These are phyloP conservation scores for Pogonognathellus flavescens DNA, from an alignment of 1,140 invertebrate genomes.

Conservation along the genomic window DNA sequence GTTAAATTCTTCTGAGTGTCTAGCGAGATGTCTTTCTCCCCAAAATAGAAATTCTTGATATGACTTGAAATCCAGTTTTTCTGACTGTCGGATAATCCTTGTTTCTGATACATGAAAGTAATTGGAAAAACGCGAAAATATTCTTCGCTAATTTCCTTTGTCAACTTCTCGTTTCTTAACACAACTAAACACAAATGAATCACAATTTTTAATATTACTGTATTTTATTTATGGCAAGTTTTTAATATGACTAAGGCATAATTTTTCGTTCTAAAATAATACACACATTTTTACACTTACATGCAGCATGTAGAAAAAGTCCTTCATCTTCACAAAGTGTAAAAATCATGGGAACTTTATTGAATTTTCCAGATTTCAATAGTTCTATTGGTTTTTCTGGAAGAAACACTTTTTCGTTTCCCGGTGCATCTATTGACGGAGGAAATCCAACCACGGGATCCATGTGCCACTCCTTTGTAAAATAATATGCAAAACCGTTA, in stretches of 20 bases:
- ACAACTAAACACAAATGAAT: not conserved
- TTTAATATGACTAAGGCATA: too few species aligned
- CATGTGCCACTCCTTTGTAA: not conserved
- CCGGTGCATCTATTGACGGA: not conserved
- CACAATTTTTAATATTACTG: too few species aligned
- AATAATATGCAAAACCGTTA: too few species aligned
- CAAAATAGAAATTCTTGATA: slow-evolving; percentile 6
- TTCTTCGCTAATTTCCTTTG: slow-evolving; percentile 4
- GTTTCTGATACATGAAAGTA: not conserved
- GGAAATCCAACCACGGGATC: not conserved
- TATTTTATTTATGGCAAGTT: too few species aligned
- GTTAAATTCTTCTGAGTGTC: not conserved
- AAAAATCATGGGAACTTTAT: not conserved
- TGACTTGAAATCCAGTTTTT: not conserved
- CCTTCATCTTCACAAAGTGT: slow-evolving; percentile 7
- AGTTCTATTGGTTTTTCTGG: not conserved
- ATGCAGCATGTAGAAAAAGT: not conserved
- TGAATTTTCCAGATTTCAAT: not conserved
- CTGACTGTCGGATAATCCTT: not conserved
- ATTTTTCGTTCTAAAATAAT: too few species aligned
- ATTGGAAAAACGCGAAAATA: not conserved
- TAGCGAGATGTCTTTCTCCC: not conserved
- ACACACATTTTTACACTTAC: too few species aligned
- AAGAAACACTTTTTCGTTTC: not conserved
- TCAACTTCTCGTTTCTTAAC: not conserved